Evolutionary conservation across 2,888 invertebrate species (phyloP).

Genomic region (Rhyacophila evoluta): DNA sequence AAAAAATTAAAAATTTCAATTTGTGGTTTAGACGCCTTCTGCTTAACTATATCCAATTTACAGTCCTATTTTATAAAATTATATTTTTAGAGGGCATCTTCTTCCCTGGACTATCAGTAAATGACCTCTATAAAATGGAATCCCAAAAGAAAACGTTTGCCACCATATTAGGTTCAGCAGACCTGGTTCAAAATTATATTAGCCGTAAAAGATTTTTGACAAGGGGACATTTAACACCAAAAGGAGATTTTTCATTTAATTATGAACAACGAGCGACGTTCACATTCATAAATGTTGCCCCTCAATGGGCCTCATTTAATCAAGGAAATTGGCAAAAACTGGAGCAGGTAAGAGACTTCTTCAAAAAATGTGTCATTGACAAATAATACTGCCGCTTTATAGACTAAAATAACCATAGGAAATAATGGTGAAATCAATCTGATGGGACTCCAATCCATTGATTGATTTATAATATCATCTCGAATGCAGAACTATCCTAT

Average conservation of each 20-base stretch:
- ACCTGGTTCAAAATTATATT: conserved; percentile 62
- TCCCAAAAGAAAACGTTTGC: neutral
- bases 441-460: too few relatives aligned
- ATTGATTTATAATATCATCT: too few relatives aligned
- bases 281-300: conserved; percentile 75
- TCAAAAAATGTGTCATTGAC: too few relatives aligned
- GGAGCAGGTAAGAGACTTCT: conserved; percentile 64
- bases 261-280: conserved; percentile 72
- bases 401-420: too few relatives aligned
- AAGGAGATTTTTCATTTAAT: conserved; percentile 73
- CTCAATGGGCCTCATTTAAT: conserved; percentile 77
- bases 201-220: conserved; percentile 65
- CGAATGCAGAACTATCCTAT: too few relatives aligned
- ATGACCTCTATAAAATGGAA: neutral
- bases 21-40: too few relatives aligned
- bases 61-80: too few relatives aligned
- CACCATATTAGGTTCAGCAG: neutral
- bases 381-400: too few relatives aligned
- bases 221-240: conserved; percentile 74
- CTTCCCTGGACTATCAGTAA: neutral
- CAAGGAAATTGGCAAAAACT: conserved; percentile 72
- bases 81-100: neutral
- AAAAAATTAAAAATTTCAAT: too few relatives aligned
- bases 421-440: too few relatives aligned
- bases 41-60: too few relatives aligned